Conservation (phyloP, 2,797 vertebrate species). For the Crenichthys baileyi region DNA sequence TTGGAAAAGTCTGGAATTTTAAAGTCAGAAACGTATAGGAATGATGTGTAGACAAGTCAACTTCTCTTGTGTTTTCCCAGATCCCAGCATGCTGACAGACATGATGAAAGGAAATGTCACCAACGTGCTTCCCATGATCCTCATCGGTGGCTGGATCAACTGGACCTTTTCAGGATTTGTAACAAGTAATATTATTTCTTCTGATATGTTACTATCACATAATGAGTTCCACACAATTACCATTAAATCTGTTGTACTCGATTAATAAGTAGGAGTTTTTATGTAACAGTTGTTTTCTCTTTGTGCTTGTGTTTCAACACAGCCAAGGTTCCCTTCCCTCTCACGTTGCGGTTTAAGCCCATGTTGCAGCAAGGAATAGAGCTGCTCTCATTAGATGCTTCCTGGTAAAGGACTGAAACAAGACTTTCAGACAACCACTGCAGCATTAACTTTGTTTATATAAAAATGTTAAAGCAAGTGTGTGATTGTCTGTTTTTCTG, state of each 20-base stretch:
- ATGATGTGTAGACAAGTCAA: neutral
- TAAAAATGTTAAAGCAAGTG: neutral
- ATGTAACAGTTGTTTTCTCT: conserved; percentile 4
- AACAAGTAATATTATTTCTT: conserved; percentile 84
- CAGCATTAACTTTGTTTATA: neutral
- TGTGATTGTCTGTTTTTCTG: conserved; percentile 10
- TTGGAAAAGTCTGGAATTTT: too few relatives aligned
- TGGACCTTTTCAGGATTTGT: conserved; percentile 99
- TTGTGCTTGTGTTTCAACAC: conserved; percentile 23
- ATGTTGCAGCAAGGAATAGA: conserved; percentile 99
- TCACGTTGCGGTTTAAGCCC: conserved; percentile 97
- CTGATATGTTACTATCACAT: neutral
- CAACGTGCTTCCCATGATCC: conserved; percentile 98
- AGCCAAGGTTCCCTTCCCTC: conserved; percentile 98
- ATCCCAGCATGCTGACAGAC: conserved; percentile 98
- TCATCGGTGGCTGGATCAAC: conserved; percentile 99
- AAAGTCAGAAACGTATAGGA: too few relatives aligned
- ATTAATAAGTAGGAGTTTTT: neutral
- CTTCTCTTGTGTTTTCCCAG: conserved; percentile 69
- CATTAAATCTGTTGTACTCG: neutral
- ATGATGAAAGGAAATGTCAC: conserved; percentile 99
- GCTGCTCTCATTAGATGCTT: conserved; percentile 95
- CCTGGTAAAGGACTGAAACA: conserved; percentile 86
- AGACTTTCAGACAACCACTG: neutral
- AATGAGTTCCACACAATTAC: neutral